phyloP scores from a whole-genome alignment of 2,797 vertebrate genomes.

The Agapornis canus region DNA sequence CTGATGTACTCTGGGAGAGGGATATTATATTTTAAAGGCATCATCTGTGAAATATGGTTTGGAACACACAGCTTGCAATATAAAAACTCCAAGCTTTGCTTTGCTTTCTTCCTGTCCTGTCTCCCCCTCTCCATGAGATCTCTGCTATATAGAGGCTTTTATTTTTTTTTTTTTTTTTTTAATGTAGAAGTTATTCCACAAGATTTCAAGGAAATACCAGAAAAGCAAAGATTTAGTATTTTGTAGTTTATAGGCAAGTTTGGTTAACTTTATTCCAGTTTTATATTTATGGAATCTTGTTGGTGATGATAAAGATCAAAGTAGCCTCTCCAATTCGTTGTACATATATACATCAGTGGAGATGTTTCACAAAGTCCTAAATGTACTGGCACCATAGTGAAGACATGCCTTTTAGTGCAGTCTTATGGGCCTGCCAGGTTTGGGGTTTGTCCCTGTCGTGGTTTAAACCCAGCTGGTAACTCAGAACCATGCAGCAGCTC shows the following conservation, averaged over 20 bases:
- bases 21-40: background rate
- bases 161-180: too few species aligned
- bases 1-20: background rate
- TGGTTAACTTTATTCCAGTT: background rate
- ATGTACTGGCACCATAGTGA: background rate
- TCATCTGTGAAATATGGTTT: background rate
- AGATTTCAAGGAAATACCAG: background rate
- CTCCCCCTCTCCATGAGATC: background rate
- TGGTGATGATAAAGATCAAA: background rate
- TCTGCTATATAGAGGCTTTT: background rate
- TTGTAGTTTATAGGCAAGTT: background rate
- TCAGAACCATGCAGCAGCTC: rapidly evolving
- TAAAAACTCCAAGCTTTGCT: background rate
- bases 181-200: background rate
- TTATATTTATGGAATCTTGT: background rate
- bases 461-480: background rate
- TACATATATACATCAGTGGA: background rate
- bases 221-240: background rate
- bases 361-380: background rate
- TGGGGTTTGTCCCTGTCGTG: background rate
- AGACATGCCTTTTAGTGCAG: background rate
- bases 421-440: background rate
- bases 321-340: background rate
- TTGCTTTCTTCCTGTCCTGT: background rate
- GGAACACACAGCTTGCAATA: background rate